Evolutionary conservation across 2,113 vertebrate genomes (phyloP), one percentile per base, ranked within the genome.

Genomic region (Cyprinodon variegatus): DNA sequence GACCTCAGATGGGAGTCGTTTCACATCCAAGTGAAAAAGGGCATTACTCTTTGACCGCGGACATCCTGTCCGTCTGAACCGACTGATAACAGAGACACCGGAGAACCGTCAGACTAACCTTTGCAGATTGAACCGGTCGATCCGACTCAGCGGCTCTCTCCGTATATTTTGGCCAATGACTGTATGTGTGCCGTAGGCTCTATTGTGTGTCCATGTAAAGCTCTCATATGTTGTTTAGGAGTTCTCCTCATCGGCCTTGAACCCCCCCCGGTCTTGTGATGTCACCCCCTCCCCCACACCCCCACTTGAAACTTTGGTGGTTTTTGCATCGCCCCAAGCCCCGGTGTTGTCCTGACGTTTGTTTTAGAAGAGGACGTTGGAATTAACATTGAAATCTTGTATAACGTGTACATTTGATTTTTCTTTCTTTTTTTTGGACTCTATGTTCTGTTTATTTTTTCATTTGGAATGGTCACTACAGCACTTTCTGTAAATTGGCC

Each of bases 401-500:
- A 92, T 66, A 92, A 90, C 91, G 92, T 93, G 92, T 90, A 89
- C 71, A 84, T 71, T 57, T 83, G 80, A 72, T 68, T 75, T 60
- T 37, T 0, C 46, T 73, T 73, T 57, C 38, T 68, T 70, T 77
- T 77, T 62, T 90, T 85, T 83, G 84, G 86, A 88, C 87, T 90
- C 79, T 93, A 92, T 92, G 86, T 86, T 90, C 91, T 77, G 85
- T 81, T 92, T 29, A 29, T 29, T 29, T 29, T 29, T 91, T 93
- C 69, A 83, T 95, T 96, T 95, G 87, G 92, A 91, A 95, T 96
- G 94, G 94, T 97, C 95, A 94, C 93, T 93, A 91, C 3, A 86
- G 93, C 96, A 96, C 95, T 96, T 96, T 95, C 95, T 97, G 95
- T 97, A 96, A 95, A 95, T 96, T 94, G 95, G 92, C 95, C 95